Evolutionary conservation across 2,797 vertebrate species (phyloP), one percentile per base, ranked within the genome.

Genomic region (Tenualosa thibaudeaui): DNA sequence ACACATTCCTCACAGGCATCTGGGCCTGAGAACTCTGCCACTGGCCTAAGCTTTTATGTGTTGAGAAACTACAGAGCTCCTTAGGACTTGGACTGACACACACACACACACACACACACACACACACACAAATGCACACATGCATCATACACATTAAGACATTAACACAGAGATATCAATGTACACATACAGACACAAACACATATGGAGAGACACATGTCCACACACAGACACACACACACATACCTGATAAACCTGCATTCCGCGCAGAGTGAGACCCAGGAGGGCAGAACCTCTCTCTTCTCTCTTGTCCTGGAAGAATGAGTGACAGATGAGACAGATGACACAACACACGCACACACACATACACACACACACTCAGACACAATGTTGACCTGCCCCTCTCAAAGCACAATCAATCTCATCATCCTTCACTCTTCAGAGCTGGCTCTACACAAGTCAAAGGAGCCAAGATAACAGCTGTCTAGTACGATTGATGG

Each of bases 201-300:
- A 87, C 85, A 88, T 56, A 81, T 51, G 22, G 81, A 71, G 51
- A 81, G 68, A 81, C 51, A 85, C 54, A 68, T 51, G 56, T 54
- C 24, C 83, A 83, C 81, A 86, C 85, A 51, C 82, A 87, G 88
- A 93, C 91, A 13, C 92, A 98, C 97, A 87, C 88, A 87, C 88
- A 93, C 91, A 13, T 91, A 98, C 97, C 96, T 97, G 97, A 96
- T 96, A 98, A 95, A 98, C 95, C 90, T 97, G 96, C 94, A 98
- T 96, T 93, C 97, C 97, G 93, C 93, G 93, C 83, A 97, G 96
- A 88, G 97, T 98, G 92, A 99, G 94, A 17, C 97, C 98, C 85
- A 99, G 95, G 88, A 98, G 88, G 0, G 97, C 90, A 0, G 96
- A 96, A 0, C 97, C 95, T 54, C 88, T 95, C 86, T 96, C 96